Base-by-base conservation (phyloP, 2,888 invertebrate genomes). In the Netelia melanura region DNA sequence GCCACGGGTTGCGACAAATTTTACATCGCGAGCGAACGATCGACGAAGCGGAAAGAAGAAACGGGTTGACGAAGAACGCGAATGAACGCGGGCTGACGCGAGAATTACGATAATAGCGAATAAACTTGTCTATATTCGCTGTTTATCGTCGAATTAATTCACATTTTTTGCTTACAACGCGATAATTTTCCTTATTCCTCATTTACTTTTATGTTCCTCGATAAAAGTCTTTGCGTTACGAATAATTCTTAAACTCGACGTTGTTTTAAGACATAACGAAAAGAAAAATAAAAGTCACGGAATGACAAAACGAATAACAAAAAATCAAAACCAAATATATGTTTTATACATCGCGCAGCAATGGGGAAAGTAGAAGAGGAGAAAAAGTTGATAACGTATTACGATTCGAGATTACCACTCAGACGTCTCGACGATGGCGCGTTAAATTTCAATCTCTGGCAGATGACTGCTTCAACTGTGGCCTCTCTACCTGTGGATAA, bases 361-460 rank as follows among this genome's bases (percentile, higher is more conserved):
- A 14, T 17, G 68, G 48, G 3, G 21, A 11, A 14, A 56, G 48
- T 56, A 72, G 76, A 70, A 64, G 72, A n/a, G 43, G 44, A 70
- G 70, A 77, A 48, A 79, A 85, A 77, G 68, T 81, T 83, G 78
- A 88, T 84, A 83, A 82, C 81, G 75, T 79, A 86, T 85, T 87
- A 86, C 83, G 87, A 88, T 87, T 84, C 80, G 87, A 89, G 89
- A 90, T 90, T 91, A 89, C 90, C 90, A 90, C 89, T 90, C 89
- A 90, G 87, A 86, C 88, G 84, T 88, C 86, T 54, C 82, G 81
- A 70, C 83, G 89, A 65, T 79, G 77, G 5, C 87, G 83, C 81
- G 90, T 90, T 91, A 90, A 89, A 90, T 89, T 91, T 90, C 91
- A 90, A 91, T 91, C 85, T 91, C 89, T 90, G 85, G 77, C 81